Base-by-base conservation (phyloP, 2,113 vertebrate genomes). In the Halcyon senegalensis region DNA sequence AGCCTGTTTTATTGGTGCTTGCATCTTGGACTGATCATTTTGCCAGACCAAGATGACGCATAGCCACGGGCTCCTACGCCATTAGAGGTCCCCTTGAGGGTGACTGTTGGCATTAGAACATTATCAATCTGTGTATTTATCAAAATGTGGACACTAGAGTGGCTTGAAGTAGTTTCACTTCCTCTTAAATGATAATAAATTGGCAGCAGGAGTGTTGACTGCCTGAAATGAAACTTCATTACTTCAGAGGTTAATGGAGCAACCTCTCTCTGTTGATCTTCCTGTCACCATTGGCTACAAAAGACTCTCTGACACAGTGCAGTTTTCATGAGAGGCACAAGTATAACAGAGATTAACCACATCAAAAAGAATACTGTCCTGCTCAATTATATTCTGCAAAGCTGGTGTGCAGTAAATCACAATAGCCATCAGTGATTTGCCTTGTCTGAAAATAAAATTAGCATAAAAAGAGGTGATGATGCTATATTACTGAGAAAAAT, bases 171-270 rank as follows among this genome's bases (percentile, higher is more conserved):
- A 92, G 88, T 93, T 97, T 95, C 87, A 93, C 93, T 96, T 96
- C 94, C 94, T 92, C 95, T 86, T 90, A 93, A 94, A 96, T 96
- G 95, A 94, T 89, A 96, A 97, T 96, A 95, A 97, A 97, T 94
- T 91, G 96, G 93, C 82, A 86, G 82, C 0, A 0, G 91, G 94
- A 97, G 97, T 93, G 93, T 91, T 96, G 96, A 97, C 95, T 96
- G 92, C 93, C 92, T 90, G 90, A 85, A 90, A 96, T 89, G 96
- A 91, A 97, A 93, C 94, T 97, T 97, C 95, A 96, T 97, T 98
- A 94, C 95, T 94, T 89, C 86, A 95, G 95, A 95, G 96, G 96
- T 97, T 97, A 97, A 95, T 91, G 92, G 95, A 97, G 90, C 95
- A 96, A 89, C 95, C 96, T 94, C 84, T 83, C 76, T 97, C 24